phyloP scores from a whole-genome alignment of 2,888 invertebrate genomes.

The Meteorus cinctellus region DNA sequence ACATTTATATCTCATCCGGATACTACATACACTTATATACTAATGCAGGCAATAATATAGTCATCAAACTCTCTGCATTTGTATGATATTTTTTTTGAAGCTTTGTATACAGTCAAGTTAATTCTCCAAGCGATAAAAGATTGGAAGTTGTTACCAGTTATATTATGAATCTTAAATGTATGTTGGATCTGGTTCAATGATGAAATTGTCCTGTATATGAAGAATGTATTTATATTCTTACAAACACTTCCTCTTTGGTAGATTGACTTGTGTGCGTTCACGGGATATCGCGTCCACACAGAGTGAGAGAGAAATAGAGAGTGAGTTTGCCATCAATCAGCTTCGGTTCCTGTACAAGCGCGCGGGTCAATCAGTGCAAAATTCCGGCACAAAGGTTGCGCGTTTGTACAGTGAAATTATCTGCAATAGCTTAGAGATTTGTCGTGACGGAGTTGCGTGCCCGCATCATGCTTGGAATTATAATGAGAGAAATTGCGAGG shows the following conservation, averaged over 20 bases:
- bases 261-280: conserved; percentile 31
- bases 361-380: conserved; percentile 48
- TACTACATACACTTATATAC: conserved; percentile 5
- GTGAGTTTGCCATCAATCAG: conserved; percentile 49
- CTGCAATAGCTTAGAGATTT: conserved; percentile 37
- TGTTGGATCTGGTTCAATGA: background rate
- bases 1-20: conserved; percentile 42
- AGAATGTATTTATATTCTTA: conserved; percentile 11
- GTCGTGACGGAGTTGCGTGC: conserved; percentile 10
- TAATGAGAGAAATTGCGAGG: conserved; percentile 1
- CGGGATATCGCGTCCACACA: conserved; percentile 29
- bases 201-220: background rate
- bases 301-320: conserved; percentile 27
- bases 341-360: conserved; percentile 52
- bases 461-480: background rate
- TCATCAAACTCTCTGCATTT: too few relatives aligned
- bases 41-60: too few relatives aligned
- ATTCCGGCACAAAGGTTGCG: conserved; percentile 43
- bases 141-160: too few relatives aligned
- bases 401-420: background rate
- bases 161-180: background rate
- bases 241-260: conserved; percentile 35
- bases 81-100: too few relatives aligned
- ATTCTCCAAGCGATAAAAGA: too few relatives aligned
- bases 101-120: too few relatives aligned